Conservation (phyloP, 1,140 invertebrate species). For the Drosophila nebulosa region DNA sequence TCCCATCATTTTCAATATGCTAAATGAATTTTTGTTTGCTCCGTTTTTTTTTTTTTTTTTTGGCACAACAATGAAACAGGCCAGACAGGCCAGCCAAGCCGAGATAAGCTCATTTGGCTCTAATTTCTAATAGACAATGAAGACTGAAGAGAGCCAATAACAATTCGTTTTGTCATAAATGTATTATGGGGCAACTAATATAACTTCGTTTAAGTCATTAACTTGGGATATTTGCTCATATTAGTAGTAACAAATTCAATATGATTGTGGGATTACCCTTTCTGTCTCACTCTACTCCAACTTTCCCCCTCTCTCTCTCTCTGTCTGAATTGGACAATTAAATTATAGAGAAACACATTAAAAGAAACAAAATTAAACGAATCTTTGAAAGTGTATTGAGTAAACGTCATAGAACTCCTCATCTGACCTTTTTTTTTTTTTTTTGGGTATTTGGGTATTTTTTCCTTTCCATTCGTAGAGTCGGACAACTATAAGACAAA, state of each 20-base stretch:
- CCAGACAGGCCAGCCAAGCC: not conserved
- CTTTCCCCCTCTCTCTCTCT: no score
- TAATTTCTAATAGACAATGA: not conserved
- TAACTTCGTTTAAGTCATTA: not conserved
- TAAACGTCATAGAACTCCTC: no score
- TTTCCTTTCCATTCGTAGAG: not conserved
- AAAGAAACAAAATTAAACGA: no score
- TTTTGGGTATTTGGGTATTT: not conserved
- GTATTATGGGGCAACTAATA: not conserved
- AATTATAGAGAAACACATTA: no score
- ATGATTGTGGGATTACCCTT: not conserved
- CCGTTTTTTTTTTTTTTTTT: no score
- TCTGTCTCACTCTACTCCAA: no score
- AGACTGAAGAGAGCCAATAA: not conserved
- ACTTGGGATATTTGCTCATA: not conserved
- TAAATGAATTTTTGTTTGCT: not conserved
- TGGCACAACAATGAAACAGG: not conserved
- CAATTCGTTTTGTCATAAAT: not conserved
- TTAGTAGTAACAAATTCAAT: not conserved
- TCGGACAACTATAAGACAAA: slow-evolving; percentile 44
- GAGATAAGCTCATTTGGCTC: not conserved
- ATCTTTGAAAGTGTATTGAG: no score
- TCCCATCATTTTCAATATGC: not conserved
- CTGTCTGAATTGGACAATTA: no score
- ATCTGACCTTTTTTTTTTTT: not conserved